phyloP scores from a whole-genome alignment of 2,888 invertebrate genomes.

The Leistus spinibarbis region DNA sequence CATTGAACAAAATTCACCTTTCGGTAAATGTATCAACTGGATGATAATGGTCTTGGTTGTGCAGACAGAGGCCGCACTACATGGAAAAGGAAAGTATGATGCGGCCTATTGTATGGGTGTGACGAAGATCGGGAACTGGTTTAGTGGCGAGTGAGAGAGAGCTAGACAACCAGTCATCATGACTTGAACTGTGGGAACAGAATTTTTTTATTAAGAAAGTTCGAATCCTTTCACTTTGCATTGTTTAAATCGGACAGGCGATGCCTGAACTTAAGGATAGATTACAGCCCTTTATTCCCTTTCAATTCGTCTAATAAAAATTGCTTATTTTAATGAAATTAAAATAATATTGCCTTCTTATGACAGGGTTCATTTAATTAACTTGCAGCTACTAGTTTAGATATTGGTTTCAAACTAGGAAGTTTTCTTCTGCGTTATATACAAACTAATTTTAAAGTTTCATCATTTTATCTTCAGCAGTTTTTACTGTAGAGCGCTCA shows the following conservation, averaged over 20 bases:
- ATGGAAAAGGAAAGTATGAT: constrained; percentile 22
- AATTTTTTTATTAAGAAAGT: constrained; percentile 38
- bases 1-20: constrained; percentile 20
- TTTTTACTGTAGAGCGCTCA: no score
- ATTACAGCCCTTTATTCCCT: not conserved
- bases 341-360: not conserved
- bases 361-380: not conserved
- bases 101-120: not conserved
- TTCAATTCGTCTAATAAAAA: not conserved
- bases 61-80: constrained; percentile 15
- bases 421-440: no score
- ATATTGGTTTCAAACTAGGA: no score
- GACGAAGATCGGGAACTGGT: constrained; percentile 25
- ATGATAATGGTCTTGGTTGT: constrained; percentile 21
- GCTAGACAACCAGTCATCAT: constrained; percentile 19
- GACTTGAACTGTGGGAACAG: constrained; percentile 32
- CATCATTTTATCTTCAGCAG: no score
- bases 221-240: constrained; percentile 38
- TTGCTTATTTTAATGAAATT: not conserved
- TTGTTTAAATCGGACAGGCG: constrained; percentile 30
- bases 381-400: no score
- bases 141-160: constrained; percentile 13
- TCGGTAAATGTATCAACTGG: constrained; percentile 27
- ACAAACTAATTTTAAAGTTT: no score
- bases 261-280: constrained; percentile 13